Evolutionary conservation across 2,113 vertebrate genomes (phyloP), one percentile per base, ranked within the genome.

Genomic region (Dascyllus trimaculatus): DNA sequence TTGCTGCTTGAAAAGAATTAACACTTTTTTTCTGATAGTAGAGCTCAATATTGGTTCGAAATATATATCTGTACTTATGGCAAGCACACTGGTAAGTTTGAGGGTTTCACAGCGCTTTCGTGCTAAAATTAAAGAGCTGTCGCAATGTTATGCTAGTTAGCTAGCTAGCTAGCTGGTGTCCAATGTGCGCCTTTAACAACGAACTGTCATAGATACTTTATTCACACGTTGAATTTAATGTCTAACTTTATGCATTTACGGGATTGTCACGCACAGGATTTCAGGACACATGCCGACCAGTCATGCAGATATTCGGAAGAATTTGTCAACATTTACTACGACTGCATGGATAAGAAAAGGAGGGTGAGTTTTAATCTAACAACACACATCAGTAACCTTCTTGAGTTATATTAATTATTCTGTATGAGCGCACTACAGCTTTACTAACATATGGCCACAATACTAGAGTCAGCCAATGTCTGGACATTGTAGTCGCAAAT

Each of bases 241-340:
- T 22, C 22, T 14, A 1, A 11, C 5, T 51, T 24, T 18, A 35
- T 35, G 7, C 2, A 35, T 9, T 35, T 40, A 4, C 2, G 4
- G 22, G 9, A 0, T 46, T 75, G 1, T 85, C 25, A 7, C 65
- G 10, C 2, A 35, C 14, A 97, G 96, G 97, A 99, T 88, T 99
- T 99, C 91, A 95, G 97, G 93, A 97, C 95, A 10, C 95, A 96
- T 0, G 98, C 95, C 24, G 98, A 99, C 85, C 97, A 98, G 92
- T 98, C 97, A 17, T 99, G 97, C 85, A 95, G 96, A 91, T 98
- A 99, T 45, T 97, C 98, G 0, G 98, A 99, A 85, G 98, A 98
- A 72, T 99, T 99, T 82, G 95, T 97, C 82, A 98, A 96, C 10
- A 97, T 99, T 91, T 99, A 99, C 88, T 99, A 99, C 60, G 97